Evolutionary conservation across 2,888 invertebrate species (phyloP).

Genomic region (Troides helena): DNA sequence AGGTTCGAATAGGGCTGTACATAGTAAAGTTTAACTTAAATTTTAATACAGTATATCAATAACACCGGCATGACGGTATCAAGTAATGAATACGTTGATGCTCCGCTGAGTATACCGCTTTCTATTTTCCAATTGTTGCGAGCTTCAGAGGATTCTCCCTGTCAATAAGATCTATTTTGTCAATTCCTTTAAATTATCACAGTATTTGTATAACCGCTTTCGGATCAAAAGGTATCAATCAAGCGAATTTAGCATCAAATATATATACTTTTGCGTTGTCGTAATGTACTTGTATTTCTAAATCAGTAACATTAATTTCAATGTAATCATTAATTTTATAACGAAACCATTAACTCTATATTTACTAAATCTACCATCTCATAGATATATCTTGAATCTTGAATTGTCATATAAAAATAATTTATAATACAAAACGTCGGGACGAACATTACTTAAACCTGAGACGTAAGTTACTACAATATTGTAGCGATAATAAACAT

Average conservation of each 20-base stretch:
- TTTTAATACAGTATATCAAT: not conserved
- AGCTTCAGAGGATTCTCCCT: not conserved
- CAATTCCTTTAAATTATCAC: not conserved
- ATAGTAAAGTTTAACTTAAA: not conserved
- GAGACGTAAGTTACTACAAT: no score
- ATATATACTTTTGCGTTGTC: not conserved
- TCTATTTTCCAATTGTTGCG: not conserved
- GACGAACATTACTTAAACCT: no score
- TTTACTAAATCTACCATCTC: no score
- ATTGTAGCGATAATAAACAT: no score
- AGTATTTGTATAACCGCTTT: not conserved
- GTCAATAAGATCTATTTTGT: not conserved
- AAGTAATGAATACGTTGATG: conserved; percentile 4
- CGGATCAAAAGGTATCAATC: not conserved
- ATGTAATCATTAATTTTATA: not conserved
- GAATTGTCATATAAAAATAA: no score
- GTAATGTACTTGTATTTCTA: not conserved
- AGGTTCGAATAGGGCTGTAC: not conserved
- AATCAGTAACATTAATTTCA: not conserved
- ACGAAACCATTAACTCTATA: not conserved
- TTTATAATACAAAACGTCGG: no score
- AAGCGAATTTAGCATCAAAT: not conserved
- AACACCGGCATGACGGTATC: not conserved
- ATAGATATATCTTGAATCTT: no score
- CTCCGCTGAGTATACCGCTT: not conserved